A percentile compares a stretch with the other conserved stretches of the same genome.
These are phyloP conservation scores for Scaeva pyrastri DNA, from an alignment of 2,888 invertebrate genomes.

Conservation along the genomic window DNA sequence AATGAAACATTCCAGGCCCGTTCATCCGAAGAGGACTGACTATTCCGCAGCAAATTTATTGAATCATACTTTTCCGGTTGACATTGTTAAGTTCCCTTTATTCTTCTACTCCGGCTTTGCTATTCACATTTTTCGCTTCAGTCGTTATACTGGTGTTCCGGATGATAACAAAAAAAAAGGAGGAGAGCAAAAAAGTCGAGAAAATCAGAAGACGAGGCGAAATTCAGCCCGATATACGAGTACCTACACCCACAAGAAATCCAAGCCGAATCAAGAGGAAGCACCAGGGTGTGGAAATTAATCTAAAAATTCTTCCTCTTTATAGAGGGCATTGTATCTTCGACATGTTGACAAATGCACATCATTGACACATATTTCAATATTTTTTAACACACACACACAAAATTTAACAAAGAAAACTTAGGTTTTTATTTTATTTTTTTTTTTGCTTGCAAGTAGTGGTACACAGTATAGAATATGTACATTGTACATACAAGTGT, in stretches of 20 bases:
- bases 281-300: slow-evolving; percentile 53
- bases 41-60: slow-evolving; percentile 63
- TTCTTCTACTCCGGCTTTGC: not conserved
- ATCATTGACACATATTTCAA: slow-evolving; percentile 61
- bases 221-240: slow-evolving; percentile 14
- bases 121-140: slow-evolving; percentile 1
- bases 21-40: slow-evolving; percentile 47
- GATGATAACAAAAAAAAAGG: not conserved
- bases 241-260: not conserved
- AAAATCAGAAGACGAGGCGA: not conserved
- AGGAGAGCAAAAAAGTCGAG: slow-evolving; percentile 33
- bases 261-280: not conserved
- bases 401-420: not conserved
- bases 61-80: slow-evolving; percentile 66
- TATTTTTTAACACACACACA: not conserved
- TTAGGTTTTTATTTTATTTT: slow-evolving; percentile 1
- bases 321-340: slow-evolving; percentile 47
- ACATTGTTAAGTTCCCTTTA: slow-evolving; percentile 33
- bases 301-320: slow-evolving; percentile 44
- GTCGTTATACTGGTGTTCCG: slow-evolving; percentile 31
- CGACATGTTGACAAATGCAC: slow-evolving; percentile 65
- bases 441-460: slow-evolving; percentile 1
- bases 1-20: slow-evolving; percentile 19
- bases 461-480: too few species aligned
- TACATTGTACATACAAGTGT: too few species aligned